Conservation (phyloP, 2,113 vertebrate genomes). For the Anolis sagrei region DNA sequence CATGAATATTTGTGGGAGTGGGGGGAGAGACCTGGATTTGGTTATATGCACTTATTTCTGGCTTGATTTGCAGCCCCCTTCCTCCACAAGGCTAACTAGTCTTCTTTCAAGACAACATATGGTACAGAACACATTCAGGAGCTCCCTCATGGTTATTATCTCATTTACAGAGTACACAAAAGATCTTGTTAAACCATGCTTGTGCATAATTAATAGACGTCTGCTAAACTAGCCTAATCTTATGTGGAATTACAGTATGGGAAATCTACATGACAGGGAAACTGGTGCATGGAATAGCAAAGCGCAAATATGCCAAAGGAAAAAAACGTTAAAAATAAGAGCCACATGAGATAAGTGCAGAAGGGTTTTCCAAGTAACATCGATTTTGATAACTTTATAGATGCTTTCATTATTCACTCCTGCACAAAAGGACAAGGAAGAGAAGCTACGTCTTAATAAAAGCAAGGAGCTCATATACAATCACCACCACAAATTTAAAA, state of each 20-base stretch:
- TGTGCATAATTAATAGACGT: conserved; percentile 30
- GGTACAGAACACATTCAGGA: conserved; percentile 10
- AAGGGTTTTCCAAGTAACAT: conserved; percentile 17
- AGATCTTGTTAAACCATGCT: conserved; percentile 22
- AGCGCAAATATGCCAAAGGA: not conserved
- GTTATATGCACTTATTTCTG: not conserved
- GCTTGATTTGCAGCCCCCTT: not conserved
- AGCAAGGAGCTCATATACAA: conserved; percentile 18
- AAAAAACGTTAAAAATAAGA: not conserved
- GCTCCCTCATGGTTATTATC: not conserved
- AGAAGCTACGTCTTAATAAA: conserved; percentile 7
- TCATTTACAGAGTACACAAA: not conserved
- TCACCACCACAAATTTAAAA: not conserved
- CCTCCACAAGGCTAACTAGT: not conserved
- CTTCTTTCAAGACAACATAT: conserved; percentile 20
- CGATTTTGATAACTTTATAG: conserved; percentile 11
- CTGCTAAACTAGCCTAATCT: conserved; percentile 20
- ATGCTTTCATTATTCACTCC: conserved; percentile 53
- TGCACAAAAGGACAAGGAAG: conserved; percentile 18
- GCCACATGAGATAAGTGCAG: conserved; percentile 26
- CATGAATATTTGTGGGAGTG: not conserved
- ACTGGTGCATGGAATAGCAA: not conserved
- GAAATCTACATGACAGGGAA: not conserved
- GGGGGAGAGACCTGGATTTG: not conserved
- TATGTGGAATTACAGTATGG: conserved; percentile 1